Conservation (phyloP, 2,888 invertebrate species). For the Ectobius pallidus region DNA sequence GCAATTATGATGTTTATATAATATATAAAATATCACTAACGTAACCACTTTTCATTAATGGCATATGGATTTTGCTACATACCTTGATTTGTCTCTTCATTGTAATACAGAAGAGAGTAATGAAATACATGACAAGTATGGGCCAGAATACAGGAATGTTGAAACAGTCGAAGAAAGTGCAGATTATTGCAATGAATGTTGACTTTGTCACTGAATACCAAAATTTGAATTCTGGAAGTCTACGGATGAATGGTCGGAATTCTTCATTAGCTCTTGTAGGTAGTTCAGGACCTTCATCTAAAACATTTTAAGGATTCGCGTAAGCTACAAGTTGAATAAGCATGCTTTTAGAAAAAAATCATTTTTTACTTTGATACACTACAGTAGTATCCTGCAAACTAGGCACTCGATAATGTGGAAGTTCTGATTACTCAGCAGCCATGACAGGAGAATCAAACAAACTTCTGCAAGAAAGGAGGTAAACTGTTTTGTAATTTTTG, state of each 20-base stretch:
- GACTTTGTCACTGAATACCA: conserved; percentile 98
- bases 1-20: too few species aligned
- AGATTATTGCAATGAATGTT: conserved; percentile 84
- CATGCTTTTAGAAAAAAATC: not conserved
- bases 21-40: too few species aligned
- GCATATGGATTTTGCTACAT: conserved; percentile 54
- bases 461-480: too few species aligned
- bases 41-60: too few species aligned
- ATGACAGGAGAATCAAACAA: too few species aligned
- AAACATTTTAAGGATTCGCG: conserved; percentile 4
- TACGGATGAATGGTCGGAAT: conserved; percentile 94
- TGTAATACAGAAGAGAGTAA: conserved; percentile 96
- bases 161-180: conserved; percentile 97
- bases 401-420: too few species aligned
- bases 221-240: conserved; percentile 99
- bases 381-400: too few species aligned
- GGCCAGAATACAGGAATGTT: conserved; percentile 99
- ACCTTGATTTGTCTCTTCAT: conserved; percentile 99
- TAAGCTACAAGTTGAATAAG: not conserved
- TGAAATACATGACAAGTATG: conserved; percentile 99
- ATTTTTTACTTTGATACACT: not conserved
- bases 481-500: too few species aligned
- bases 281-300: conserved; percentile 85
- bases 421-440: not conserved
- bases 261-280: conserved; percentile 96